Percentiles rank a stretch among this genome's conserved stretches.
Evolutionary conservation across 2,888 invertebrate genomes (phyloP).

Genomic region (Hirudinaria manillensis): DNA sequence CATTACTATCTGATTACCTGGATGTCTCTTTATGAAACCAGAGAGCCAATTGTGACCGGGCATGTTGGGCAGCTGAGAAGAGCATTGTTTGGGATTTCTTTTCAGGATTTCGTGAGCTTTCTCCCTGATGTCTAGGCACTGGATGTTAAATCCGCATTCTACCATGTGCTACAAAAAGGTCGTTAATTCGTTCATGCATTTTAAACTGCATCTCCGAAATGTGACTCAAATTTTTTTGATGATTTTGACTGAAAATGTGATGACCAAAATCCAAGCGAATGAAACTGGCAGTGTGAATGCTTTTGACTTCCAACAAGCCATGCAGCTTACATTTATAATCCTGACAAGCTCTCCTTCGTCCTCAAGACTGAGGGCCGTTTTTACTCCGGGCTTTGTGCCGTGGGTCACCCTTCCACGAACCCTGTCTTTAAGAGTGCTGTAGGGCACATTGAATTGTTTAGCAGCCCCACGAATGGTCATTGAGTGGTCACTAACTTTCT

Average conservation of each 20-base stretch:
- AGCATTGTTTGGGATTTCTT: conserved; percentile 33
- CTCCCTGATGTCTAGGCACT: conserved; percentile 40
- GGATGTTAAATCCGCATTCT: conserved; percentile 39
- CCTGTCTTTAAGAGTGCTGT: conserved; percentile 42
- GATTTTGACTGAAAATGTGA: no score
- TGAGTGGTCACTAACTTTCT: conserved; percentile 37
- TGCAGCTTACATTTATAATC: conserved; percentile 37
- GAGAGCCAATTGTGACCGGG: conserved; percentile 43
- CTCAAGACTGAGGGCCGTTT: conserved; percentile 42
- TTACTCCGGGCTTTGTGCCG: conserved; percentile 43
- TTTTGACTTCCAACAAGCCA: neutral
- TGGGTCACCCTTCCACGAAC: conserved; percentile 41
- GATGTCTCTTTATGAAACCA: conserved; percentile 42
- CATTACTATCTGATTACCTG: conserved; percentile 31
- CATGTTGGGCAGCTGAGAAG: conserved; percentile 20
- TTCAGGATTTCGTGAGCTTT: conserved; percentile 40
- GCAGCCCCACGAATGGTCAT: conserved; percentile 43
- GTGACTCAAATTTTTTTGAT: no score
- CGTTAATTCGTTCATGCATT: no score
- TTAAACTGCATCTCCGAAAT: no score
- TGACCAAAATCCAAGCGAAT: no score
- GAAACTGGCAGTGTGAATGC: no score
- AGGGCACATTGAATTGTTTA: conserved; percentile 41
- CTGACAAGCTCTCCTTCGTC: conserved; percentile 41
- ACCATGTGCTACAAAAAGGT: conserved; percentile 40